These are phyloP conservation scores for Agraylea sexmaculata DNA, from an alignment of 1,140 invertebrate species.

Conservation along the genomic window DNA sequence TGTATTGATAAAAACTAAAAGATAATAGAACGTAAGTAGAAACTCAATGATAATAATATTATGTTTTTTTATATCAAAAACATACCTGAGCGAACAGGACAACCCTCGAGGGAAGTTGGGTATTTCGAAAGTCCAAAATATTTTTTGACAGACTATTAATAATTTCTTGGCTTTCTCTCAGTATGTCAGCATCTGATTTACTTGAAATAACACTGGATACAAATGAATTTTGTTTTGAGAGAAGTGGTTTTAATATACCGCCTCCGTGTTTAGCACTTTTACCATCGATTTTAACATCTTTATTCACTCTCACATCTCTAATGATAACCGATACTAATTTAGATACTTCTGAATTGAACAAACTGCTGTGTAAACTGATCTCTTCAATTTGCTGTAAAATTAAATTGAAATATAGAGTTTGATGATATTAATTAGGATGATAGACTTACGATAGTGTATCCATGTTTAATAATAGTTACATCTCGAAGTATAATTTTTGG, in stretches of 20 bases:
- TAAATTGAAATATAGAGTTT: constrained; percentile 73
- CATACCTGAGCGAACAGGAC: constrained; percentile 69
- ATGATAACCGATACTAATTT: constrained; percentile 78
- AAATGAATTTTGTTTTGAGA: constrained; percentile 35
- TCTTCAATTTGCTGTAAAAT: constrained; percentile 67
- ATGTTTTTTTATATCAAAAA: constrained; percentile 6
- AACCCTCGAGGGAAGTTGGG: constrained; percentile 63
- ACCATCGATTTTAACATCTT: constrained; percentile 47
- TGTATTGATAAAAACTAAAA: constrained; percentile 74
- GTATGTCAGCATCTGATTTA: constrained; percentile 2
- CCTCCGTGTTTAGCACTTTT: constrained; percentile 30
- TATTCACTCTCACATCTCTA: constrained; percentile 72
- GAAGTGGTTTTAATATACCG: constrained; percentile 31
- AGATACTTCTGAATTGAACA: constrained; percentile 79
- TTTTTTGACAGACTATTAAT: constrained; percentile 25
- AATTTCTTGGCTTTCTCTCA: constrained; percentile 4
- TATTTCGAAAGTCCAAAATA: constrained; percentile 55
- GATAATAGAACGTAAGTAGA: constrained; percentile 13
- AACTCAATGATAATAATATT: constrained; percentile 11
- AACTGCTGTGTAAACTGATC: constrained; percentile 75
- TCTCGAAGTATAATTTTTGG: constrained; percentile 55
- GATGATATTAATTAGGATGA: constrained; percentile 39
- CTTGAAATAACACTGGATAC: constrained; percentile 12
- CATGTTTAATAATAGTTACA: constrained; percentile 53
- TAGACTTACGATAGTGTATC: constrained; percentile 52